phyloP scores from a whole-genome alignment of 2,888 invertebrate species.

The Coleophora flavipennella region DNA sequence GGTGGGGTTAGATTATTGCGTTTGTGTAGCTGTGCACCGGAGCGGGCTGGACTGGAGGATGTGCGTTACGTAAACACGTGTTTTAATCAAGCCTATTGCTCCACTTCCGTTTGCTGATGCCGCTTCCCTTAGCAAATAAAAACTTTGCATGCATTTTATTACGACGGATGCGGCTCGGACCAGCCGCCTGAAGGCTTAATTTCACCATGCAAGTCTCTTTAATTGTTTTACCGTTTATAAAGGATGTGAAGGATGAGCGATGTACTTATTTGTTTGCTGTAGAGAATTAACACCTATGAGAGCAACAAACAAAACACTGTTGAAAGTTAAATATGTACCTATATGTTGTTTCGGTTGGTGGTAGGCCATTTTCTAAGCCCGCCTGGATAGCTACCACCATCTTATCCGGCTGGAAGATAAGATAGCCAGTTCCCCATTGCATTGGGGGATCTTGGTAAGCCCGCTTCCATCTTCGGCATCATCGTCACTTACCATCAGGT shows the following conservation, averaged over 20 bases:
- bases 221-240: constrained; percentile 42
- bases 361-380: too few relatives aligned
- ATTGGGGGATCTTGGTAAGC: too few relatives aligned
- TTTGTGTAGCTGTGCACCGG: constrained; percentile 19
- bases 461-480: too few relatives aligned
- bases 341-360: too few relatives aligned
- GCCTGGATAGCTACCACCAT: too few relatives aligned
- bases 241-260: too few relatives aligned
- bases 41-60: constrained; percentile 35
- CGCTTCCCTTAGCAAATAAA: constrained; percentile 63
- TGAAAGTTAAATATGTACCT: background rate
- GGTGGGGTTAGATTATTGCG: constrained; percentile 23
- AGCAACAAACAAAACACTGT: too few relatives aligned
- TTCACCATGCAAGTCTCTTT: constrained; percentile 44
- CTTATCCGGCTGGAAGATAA: too few relatives aligned
- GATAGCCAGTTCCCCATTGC: too few relatives aligned
- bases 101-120: constrained; percentile 61
- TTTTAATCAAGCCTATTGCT: constrained; percentile 73
- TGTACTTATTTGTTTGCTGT: too few relatives aligned
- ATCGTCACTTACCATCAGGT: too few relatives aligned
- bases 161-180: constrained; percentile 60
- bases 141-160: constrained; percentile 73
- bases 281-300: too few relatives aligned
- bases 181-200: constrained; percentile 62
- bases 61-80: constrained; percentile 70